Conservation (phyloP, 2,113 vertebrate species). For the Hydrochoerus hydrochaeris region DNA sequence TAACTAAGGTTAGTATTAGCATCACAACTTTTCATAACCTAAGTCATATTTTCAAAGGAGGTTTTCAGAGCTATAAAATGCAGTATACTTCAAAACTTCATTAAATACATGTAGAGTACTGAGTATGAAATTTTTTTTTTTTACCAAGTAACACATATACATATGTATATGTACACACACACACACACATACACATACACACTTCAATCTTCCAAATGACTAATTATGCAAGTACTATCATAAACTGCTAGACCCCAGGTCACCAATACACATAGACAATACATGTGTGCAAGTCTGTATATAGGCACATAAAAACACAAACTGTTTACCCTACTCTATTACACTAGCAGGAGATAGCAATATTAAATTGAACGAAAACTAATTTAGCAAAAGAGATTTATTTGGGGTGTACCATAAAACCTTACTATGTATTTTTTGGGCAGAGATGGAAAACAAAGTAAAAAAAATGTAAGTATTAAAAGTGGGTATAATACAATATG, state of each 20-base stretch:
- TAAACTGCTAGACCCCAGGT: not conserved
- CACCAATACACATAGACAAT: not conserved
- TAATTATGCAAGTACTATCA: not conserved
- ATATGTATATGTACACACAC: not conserved
- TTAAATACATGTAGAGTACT: not conserved
- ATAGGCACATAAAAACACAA: not conserved
- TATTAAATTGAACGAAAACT: not conserved
- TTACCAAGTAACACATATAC: not conserved
- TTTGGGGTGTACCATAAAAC: not conserved
- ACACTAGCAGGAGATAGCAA: not conserved
- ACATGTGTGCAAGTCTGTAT: not conserved
- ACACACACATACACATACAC: too few relatives aligned
- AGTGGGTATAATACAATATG: not conserved
- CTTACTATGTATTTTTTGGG: not conserved
- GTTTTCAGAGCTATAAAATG: not conserved
- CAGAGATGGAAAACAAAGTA: not conserved
- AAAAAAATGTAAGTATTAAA: not conserved
- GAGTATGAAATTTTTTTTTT: not conserved
- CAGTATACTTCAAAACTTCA: not conserved
- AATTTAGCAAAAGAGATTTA: not conserved
- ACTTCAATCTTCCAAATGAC: not conserved
- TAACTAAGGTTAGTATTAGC: constrained; percentile 8
- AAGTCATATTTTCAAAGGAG: not conserved
- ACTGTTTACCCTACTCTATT: not conserved
- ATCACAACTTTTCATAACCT: not conserved